phyloP scores from a whole-genome alignment of 2,888 invertebrate species.

The Tanypteryx hageni region DNA sequence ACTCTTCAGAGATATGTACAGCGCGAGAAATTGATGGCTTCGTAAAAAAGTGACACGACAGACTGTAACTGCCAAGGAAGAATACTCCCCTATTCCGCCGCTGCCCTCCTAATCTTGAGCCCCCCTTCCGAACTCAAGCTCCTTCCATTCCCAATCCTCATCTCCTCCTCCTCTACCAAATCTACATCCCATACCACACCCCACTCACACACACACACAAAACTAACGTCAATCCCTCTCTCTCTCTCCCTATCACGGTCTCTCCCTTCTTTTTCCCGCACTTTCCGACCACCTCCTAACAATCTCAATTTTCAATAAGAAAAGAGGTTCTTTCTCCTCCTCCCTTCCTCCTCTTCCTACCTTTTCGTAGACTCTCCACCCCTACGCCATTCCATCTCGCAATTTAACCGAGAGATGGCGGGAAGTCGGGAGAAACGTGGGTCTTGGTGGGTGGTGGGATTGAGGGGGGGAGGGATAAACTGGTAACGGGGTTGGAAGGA shows the following conservation, averaged over 20 bases:
- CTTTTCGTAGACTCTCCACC: not conserved
- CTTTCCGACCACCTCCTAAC: not conserved
- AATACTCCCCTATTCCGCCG: too few species aligned
- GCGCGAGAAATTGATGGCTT: too few species aligned
- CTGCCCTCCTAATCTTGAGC: too few species aligned
- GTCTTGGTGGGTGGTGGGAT: not conserved
- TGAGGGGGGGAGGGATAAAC: not conserved
- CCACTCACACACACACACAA: not conserved
- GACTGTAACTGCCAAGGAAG: too few species aligned
- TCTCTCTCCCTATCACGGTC: not conserved
- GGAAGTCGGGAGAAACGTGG: not conserved
- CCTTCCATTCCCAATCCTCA: not conserved
- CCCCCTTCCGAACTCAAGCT: not conserved
- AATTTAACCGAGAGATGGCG: not conserved
- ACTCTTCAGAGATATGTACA: too few species aligned
- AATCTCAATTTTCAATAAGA: conserved; percentile 20
- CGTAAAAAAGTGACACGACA: too few species aligned
- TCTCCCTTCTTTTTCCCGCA: not conserved
- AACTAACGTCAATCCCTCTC: too few species aligned
- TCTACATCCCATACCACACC: not conserved
- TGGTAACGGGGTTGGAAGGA: not conserved
- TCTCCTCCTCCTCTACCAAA: not conserved
- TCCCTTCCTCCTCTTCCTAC: not conserved
- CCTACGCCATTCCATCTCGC: not conserved
- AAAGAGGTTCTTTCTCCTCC: not conserved